Evolutionary conservation across 2,797 vertebrate species (phyloP), one percentile per base, ranked within the genome.

Genomic region (Typhlichthys subterraneus): DNA sequence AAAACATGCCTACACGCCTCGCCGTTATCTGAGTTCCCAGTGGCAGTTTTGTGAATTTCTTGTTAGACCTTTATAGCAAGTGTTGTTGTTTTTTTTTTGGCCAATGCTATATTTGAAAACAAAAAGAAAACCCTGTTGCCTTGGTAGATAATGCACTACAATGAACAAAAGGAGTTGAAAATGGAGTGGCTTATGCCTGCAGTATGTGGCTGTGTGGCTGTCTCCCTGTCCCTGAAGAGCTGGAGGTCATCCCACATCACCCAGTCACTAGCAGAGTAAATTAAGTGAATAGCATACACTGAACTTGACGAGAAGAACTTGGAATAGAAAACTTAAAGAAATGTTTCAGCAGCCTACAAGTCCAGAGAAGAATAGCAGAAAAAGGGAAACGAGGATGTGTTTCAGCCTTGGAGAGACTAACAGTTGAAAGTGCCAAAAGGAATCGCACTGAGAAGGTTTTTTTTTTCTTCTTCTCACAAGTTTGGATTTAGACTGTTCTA

Each of bases 211-310:
- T 81, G 69, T 19, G 19, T 19, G 19, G 2, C 19, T 59, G 69
- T 70, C 68, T 61, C 68, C 77, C 67, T 55, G 61, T 81, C 82
- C 56, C 74, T 33, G 56, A 74, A 77, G 86, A 76, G 59, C 62
- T 14, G 53, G 65, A 83, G 66, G 83, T 75, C 70, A 66, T 82
- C 75, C 67, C 68, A 77, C 68, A 82, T 67, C 75, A 80, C 79
- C 83, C 84, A 63, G 83, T 86, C 74, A 81, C 81, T 72, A 42
- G 74, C 63, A 81, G 63, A 81, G 70, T 77, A 85, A 87, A 87
- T 85, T 83, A 87, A 79, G 82, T 78, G 80, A 82, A 68, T 66
- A 81, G 76, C 74, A 70, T 52, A 75, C 85, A 73, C 73, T 10
- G 87, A 88, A 69, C 84, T 63, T 5, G 61, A 79, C 71, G 23